phyloP scores from a whole-genome alignment of 1,140 invertebrate species.

The Euwallacea similis region DNA sequence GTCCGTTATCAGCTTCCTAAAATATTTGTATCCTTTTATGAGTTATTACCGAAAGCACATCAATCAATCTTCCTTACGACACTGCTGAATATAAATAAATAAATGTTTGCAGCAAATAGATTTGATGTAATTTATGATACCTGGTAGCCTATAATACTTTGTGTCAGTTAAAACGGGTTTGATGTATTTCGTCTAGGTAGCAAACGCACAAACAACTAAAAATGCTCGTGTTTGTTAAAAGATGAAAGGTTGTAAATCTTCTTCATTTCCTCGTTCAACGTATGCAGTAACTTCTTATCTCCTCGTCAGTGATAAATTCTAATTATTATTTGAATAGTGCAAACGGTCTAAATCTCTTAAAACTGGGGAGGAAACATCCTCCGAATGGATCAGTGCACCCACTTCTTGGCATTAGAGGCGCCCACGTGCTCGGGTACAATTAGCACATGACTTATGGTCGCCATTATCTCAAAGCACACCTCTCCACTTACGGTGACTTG shows the following conservation, averaged over 20 bases:
- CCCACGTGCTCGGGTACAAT: slow-evolving; percentile 28
- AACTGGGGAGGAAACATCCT: background rate
- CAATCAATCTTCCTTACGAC: slow-evolving; percentile 28
- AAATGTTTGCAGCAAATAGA: slow-evolving; percentile 30
- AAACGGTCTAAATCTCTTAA: no score
- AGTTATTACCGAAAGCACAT: slow-evolving; percentile 18
- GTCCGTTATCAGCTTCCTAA: slow-evolving; percentile 2
- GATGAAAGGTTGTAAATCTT: slow-evolving; percentile 20
- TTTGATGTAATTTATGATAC: slow-evolving; percentile 28
- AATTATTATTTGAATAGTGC: background rate
- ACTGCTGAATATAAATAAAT: slow-evolving; percentile 27
- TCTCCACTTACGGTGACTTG: slow-evolving; percentile 32
- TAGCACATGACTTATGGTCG: slow-evolving; percentile 35
- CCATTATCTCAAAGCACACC: slow-evolving; percentile 34
- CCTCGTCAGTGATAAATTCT: background rate
- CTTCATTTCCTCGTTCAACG: slow-evolving; percentile 2
- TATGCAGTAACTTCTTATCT: slow-evolving; percentile 1
- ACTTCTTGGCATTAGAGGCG: slow-evolving; percentile 13
- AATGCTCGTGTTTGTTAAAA: slow-evolving; percentile 15
- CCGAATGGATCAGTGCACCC: slow-evolving; percentile 2
- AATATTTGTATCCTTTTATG: background rate
- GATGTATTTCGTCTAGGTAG: slow-evolving; percentile 12
- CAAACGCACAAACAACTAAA: slow-evolving; percentile 16
- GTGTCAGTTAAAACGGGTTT: slow-evolving; percentile 13
- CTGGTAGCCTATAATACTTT: slow-evolving; percentile 11